Base-by-base conservation (phyloP, 2,888 invertebrate species). In the Atrina japonica region DNA sequence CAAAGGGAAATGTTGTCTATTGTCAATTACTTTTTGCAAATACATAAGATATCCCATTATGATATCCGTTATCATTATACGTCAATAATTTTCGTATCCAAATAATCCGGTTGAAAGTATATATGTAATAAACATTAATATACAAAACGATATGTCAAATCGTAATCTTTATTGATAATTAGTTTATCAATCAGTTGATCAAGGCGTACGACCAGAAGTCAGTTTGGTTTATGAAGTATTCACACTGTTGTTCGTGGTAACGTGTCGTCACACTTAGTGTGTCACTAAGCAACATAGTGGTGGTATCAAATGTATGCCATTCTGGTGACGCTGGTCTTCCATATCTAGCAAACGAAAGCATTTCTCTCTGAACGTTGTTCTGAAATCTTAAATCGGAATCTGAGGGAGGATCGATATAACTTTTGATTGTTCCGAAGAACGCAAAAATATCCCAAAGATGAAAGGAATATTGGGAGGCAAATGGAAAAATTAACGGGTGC, bases 401-500 rank as follows among this genome's bases (percentile, higher is more conserved):
- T 23, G 72, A 70, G 11, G 73, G 67, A 7, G 35, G 35, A 7
- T 35, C 16, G 11, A 78, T 61, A 23, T 68, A 68, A 1, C 70
- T 40, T 18, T 76, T 59, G 27, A 84, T 78, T 5, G 59, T 55
- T 14, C 72, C 75, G 23, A 84, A 81, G 65, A 85, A 86, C 21
- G 80, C 83, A 49, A 81, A 79, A n/a, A 67, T 14, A 56, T 86
- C 86, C 78, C 80, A 82, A 6, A 75, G 59, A 56, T 86, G 86
- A 52, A 82, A 83, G 16, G 82, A 63, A 56, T 81, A 85, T 29
- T 67, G 56, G 14, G 68, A 52, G 9, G 41, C 27, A 45, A 73
- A 75, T 1, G 63, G 63, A 6, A 47, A 29, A 55, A 73, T 53
- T 50, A 71, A 9, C 27, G 55, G 9, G 59, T 75, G 65, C 49